Percentiles rank a stretch among this genome's conserved stretches.
These are phyloP conservation scores for Lithobates pipiens DNA, from an alignment of 2,797 vertebrate species.

Conservation along the genomic window DNA sequence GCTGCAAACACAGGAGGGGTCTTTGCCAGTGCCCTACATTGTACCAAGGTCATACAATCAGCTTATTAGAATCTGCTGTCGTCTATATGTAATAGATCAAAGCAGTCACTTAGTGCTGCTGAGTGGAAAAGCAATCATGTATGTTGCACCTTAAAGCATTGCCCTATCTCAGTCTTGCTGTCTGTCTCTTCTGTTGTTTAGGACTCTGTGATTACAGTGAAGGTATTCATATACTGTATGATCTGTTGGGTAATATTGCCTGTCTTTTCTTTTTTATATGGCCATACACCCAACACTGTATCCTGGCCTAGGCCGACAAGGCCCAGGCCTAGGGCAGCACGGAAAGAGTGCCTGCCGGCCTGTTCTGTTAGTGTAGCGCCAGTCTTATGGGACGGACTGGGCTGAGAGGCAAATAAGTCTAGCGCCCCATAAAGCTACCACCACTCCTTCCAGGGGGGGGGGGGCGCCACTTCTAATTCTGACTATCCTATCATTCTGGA, in stretches of 20 bases:
- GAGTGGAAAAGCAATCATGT: slow-evolving; percentile 19
- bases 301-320: too few relatives aligned
- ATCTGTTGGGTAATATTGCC: background rate
- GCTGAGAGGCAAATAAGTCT: too few relatives aligned
- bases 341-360: too few relatives aligned
- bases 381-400: too few relatives aligned
- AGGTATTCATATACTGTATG: background rate
- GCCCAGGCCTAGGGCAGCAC: too few relatives aligned
- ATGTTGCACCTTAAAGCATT: background rate
- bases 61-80: slow-evolving; percentile 41
- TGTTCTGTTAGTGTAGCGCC: too few relatives aligned
- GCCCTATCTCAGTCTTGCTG: background rate
- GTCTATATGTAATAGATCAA: slow-evolving; percentile 50
- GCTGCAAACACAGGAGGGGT: slow-evolving; percentile 43
- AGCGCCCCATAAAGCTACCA: too few relatives aligned
- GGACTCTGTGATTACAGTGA: background rate
- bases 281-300: background rate
- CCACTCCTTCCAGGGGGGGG: too few relatives aligned
- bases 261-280: background rate
- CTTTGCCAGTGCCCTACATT: slow-evolving; percentile 44
- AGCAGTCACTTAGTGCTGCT: slow-evolving; percentile 27
- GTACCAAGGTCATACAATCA: slow-evolving; percentile 41
- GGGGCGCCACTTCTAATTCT: too few relatives aligned
- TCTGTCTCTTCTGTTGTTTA: background rate
- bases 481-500: too few relatives aligned